Percentiles rank a stretch among this genome's conserved stretches.
Evolutionary conservation across 2,797 vertebrate genomes (phyloP).

Genomic region (Hypotaenidia philippensis): DNA sequence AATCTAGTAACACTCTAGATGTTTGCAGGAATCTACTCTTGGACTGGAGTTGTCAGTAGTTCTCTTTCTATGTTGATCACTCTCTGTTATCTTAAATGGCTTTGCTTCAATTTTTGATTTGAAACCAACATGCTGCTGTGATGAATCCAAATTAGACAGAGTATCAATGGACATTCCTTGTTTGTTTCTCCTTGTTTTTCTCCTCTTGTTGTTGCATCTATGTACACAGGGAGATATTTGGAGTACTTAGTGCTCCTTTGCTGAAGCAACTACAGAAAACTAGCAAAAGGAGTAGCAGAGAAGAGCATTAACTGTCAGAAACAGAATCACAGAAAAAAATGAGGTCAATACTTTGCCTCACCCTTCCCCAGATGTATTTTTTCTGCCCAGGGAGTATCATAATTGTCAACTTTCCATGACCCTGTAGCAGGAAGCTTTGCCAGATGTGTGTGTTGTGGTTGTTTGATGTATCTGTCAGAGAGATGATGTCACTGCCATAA

Average conservation of each 20-base stretch:
- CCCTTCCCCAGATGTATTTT: background rate
- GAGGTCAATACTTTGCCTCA: background rate
- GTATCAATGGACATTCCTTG: background rate
- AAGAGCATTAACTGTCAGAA: background rate
- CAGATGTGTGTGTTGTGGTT: background rate
- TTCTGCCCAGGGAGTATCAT: background rate
- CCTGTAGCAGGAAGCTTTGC: background rate
- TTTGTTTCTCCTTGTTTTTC: background rate
- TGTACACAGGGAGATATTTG: background rate
- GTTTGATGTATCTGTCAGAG: background rate
- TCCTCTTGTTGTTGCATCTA: background rate
- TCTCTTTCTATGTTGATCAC: background rate
- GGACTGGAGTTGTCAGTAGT: background rate
- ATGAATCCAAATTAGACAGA: background rate
- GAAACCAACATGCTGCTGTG: background rate
- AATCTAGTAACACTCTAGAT: background rate
- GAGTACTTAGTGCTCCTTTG: background rate
- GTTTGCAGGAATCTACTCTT: background rate
- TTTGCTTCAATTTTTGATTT: background rate
- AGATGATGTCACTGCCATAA: background rate
- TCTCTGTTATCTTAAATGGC: accelerated
- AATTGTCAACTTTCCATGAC: background rate
- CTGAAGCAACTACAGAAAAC: background rate
- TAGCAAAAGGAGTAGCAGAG: background rate
- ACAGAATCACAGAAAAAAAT: background rate